phyloP scores from a whole-genome alignment of 2,797 vertebrate genomes.

The Galagoides demidoff region DNA sequence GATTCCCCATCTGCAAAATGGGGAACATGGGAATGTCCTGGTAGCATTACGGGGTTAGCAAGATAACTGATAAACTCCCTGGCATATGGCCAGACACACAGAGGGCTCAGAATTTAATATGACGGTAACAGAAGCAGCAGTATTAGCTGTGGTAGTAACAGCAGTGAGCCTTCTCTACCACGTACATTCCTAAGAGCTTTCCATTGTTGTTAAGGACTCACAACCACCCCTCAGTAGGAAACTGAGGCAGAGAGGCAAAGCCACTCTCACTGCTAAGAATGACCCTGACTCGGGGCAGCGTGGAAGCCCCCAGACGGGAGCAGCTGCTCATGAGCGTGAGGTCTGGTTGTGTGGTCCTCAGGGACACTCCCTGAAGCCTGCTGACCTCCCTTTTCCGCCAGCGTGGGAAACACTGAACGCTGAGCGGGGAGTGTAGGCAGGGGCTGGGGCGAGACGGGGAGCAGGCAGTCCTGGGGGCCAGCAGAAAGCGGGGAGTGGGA shows the following conservation, averaged over 20 bases:
- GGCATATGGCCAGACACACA: fast-evolving
- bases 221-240: neutral
- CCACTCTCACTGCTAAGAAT: neutral
- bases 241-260: neutral
- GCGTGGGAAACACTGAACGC: fast-evolving
- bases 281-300: neutral
- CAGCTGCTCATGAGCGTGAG: fast-evolving
- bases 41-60: fast-evolving
- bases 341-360: neutral
- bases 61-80: fast-evolving
- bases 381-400: neutral
- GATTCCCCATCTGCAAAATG: neutral
- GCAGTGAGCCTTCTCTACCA: neutral
- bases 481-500: fast-evolving
- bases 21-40: fast-evolving
- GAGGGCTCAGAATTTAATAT: neutral
- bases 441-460: fast-evolving
- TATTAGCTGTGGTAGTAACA: fast-evolving
- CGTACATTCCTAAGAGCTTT: neutral
- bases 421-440: fast-evolving
- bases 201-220: neutral
- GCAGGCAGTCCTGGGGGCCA: fast-evolving
- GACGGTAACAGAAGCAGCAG: fast-evolving
- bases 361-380: neutral
- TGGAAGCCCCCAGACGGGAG: fast-evolving